Evolutionary conservation across 2,113 vertebrate species (phyloP).

Genomic region (Oxygymnocypris stewartii): DNA sequence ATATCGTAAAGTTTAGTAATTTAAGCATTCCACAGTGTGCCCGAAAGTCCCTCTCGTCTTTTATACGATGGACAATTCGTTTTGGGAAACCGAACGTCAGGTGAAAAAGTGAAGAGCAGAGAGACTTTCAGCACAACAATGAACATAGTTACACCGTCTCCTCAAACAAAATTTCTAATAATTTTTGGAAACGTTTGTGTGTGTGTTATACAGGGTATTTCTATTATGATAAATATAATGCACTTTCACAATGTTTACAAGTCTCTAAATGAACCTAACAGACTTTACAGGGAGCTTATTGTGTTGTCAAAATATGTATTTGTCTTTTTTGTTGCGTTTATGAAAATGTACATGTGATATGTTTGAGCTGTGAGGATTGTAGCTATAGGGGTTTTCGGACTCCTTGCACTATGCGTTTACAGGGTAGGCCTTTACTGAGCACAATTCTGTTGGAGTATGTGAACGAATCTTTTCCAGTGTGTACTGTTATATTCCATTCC

Average conservation of each 20-base stretch:
- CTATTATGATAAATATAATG: conserved; percentile 49
- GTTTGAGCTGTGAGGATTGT: conserved; percentile 49
- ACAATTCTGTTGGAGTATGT: neutral
- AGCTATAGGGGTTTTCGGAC: conserved; percentile 45
- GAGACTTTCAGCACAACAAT: conserved; percentile 3
- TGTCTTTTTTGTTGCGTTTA: conserved; percentile 33
- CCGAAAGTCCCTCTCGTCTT: neutral
- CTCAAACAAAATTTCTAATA: neutral
- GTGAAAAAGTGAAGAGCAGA: neutral
- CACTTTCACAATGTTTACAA: conserved; percentile 63
- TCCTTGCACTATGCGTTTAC: conserved; percentile 81
- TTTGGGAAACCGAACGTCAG: neutral
- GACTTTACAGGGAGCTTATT: conserved; percentile 60
- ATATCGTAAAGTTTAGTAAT: conserved; percentile 25
- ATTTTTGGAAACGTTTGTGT: conserved; percentile 18
- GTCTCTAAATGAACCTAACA: conserved; percentile 54
- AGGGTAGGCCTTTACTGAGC: conserved; percentile 63
- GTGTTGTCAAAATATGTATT: conserved; percentile 23
- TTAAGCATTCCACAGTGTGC: conserved; percentile 45
- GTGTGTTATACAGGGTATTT: conserved; percentile 54
- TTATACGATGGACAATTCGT: neutral
- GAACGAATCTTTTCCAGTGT: neutral
- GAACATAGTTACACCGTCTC: neutral
- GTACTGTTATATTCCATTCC: neutral
- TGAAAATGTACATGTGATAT: conserved; percentile 18